Conservation (phyloP, 2,888 invertebrate species). For the Volucella zonaria region DNA sequence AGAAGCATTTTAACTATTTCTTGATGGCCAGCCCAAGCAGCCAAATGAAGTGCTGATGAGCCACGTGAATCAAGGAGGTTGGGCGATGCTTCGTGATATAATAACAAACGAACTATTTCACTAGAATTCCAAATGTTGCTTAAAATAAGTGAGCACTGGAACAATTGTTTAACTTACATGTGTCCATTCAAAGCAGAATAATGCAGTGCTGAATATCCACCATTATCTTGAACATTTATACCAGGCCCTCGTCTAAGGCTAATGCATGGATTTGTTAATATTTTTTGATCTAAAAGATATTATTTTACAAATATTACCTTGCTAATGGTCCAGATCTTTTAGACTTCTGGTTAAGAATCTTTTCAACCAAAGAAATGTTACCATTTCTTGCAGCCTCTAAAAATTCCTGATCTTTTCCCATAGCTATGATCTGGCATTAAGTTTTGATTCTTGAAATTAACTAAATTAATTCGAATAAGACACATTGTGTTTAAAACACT, state of each 20-base stretch:
- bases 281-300: not conserved
- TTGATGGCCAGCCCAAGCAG: slow-evolving; percentile 96
- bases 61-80: slow-evolving; percentile 95
- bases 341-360: slow-evolving; percentile 93
- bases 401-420: slow-evolving; percentile 98
- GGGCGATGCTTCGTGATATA: slow-evolving; percentile 92
- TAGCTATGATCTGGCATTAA: slow-evolving; percentile 79
- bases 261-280: slow-evolving; percentile 74
- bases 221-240: slow-evolving; percentile 95
- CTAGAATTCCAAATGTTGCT: slow-evolving; percentile 78
- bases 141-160: not conserved
- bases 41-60: slow-evolving; percentile 95
- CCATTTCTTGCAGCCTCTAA: slow-evolving; percentile 97
- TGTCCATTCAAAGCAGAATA: slow-evolving; percentile 97
- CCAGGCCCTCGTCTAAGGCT: slow-evolving; percentile 94
- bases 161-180: slow-evolving; percentile 85
- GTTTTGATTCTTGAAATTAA: not conserved
- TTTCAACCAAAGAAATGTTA: slow-evolving; percentile 93
- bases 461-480: not conserved
- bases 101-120: slow-evolving; percentile 91
- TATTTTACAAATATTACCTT: slow-evolving; percentile 86
- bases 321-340: slow-evolving; percentile 97
- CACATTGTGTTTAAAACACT: not conserved
- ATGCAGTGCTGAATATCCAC: slow-evolving; percentile 96
- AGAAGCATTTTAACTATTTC: slow-evolving; percentile 94